These are phyloP conservation scores for Alca torda DNA, from an alignment of 2,797 vertebrate genomes.

Conservation along the genomic window DNA sequence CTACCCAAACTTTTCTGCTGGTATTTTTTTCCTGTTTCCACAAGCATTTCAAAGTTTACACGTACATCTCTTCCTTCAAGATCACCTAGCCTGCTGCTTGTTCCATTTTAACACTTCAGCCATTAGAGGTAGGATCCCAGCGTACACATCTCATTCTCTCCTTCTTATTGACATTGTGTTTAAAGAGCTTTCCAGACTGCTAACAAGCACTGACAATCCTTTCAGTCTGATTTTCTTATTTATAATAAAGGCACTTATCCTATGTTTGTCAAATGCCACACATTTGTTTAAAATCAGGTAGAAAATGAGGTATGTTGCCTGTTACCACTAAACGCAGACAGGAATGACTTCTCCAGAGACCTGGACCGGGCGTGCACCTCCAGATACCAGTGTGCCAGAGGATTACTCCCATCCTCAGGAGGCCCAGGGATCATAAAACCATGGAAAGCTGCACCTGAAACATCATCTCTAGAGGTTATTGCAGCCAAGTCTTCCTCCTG, in stretches of 20 bases:
- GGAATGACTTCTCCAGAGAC: neutral
- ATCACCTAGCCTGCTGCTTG: neutral
- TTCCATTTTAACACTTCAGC: neutral
- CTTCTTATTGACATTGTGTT: neutral
- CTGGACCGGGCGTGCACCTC: neutral
- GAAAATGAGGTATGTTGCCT: neutral
- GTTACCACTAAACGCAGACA: neutral
- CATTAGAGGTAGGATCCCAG: neutral
- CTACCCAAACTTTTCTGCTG: neutral
- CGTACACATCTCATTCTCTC: neutral
- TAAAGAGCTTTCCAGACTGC: neutral
- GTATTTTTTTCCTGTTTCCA: neutral
- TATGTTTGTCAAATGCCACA: neutral
- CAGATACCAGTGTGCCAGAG: neutral
- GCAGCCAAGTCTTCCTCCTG: rapidly evolving
- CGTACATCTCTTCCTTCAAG: neutral
- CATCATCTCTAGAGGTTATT: neutral
- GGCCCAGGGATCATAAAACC: neutral
- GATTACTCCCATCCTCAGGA: neutral
- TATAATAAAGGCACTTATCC: neutral
- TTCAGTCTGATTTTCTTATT: neutral
- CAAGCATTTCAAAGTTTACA: neutral
- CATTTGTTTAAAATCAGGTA: neutral
- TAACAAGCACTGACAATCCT: neutral
- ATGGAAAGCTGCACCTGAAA: neutral